Percentiles rank a stretch among this genome's conserved stretches.
These are phyloP conservation scores for Lepas anatifera DNA, from an alignment of 2,888 invertebrate genomes.

Conservation along the genomic window DNA sequence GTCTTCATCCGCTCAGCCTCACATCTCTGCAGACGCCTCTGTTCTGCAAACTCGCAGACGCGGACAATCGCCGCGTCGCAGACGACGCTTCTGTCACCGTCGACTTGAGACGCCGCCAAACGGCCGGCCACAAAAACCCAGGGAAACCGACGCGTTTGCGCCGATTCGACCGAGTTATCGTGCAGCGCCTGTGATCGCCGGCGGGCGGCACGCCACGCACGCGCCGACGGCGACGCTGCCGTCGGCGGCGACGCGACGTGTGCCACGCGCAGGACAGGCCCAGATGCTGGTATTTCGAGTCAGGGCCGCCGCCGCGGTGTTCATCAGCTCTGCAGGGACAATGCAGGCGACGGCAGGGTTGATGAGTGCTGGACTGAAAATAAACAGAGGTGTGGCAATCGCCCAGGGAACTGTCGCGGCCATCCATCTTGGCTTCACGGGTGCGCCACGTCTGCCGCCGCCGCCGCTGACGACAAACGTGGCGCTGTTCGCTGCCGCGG, in stretches of 20 bases:
- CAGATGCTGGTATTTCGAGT: slow-evolving; percentile 9
- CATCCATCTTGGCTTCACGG: slow-evolving; percentile 6
- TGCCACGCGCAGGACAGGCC: neutral
- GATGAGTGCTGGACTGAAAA: too few relatives aligned
- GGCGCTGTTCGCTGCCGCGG: too few relatives aligned
- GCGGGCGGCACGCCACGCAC: neutral
- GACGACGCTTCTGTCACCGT: neutral
- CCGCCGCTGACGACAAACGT: too few relatives aligned
- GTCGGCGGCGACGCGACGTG: too few relatives aligned
- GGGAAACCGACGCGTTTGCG: neutral
- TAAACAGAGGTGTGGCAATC: slow-evolving; percentile 2
- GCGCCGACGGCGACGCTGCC: neutral
- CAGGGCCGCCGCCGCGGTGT: neutral
- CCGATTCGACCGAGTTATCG: neutral
- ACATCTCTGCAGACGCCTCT: too few relatives aligned
- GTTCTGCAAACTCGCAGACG: too few relatives aligned
- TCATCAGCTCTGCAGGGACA: slow-evolving; percentile 9
- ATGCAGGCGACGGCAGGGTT: neutral
- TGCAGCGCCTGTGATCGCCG: neutral
- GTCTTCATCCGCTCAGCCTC: too few relatives aligned
- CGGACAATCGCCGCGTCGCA: too few relatives aligned
- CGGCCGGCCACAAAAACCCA: neutral
- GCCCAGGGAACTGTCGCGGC: neutral
- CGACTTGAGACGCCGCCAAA: neutral
- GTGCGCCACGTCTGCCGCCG: too few relatives aligned